These are phyloP conservation scores for Steinernema scapterisci DNA, from an alignment of 2,888 invertebrate species.

Conservation along the genomic window DNA sequence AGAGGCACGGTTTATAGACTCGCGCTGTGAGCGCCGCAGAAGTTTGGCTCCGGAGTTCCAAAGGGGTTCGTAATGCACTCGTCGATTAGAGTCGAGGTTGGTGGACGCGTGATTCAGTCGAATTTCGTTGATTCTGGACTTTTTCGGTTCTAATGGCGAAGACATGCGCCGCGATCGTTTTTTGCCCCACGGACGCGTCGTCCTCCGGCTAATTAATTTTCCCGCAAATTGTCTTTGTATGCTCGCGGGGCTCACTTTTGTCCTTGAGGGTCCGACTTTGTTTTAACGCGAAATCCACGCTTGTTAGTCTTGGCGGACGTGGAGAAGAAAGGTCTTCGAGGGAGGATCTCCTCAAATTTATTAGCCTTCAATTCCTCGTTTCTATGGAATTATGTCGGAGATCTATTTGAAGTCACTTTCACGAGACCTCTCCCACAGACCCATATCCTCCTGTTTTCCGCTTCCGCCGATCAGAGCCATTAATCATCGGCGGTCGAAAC, in stretches of 20 bases:
- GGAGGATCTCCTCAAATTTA: not conserved
- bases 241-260: not conserved
- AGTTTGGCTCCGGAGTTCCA: not conserved
- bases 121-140: too few relatives aligned
- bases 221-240: conserved; percentile 29
- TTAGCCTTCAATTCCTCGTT: conserved; percentile 2
- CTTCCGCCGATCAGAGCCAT: not conserved
- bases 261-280: conserved; percentile 18
- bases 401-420: not conserved
- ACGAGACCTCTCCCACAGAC: not conserved
- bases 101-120: too few relatives aligned
- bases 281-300: conserved; percentile 8
- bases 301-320: conserved; percentile 11
- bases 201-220: conserved; percentile 31
- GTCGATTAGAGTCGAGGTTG: too few relatives aligned
- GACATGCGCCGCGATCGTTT: not conserved
- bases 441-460: not conserved
- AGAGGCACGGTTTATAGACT: conserved; percentile 22
- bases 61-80: too few relatives aligned
- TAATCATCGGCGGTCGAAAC: not conserved
- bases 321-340: too few relatives aligned
- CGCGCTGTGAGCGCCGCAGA: conserved; percentile 19
- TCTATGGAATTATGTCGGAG: conserved; percentile 6
- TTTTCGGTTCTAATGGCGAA: too few relatives aligned
- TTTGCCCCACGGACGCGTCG: not conserved